Evolutionary conservation across 2,113 vertebrate genomes (phyloP).

Genomic region (Ageneiosus marmoratus): DNA sequence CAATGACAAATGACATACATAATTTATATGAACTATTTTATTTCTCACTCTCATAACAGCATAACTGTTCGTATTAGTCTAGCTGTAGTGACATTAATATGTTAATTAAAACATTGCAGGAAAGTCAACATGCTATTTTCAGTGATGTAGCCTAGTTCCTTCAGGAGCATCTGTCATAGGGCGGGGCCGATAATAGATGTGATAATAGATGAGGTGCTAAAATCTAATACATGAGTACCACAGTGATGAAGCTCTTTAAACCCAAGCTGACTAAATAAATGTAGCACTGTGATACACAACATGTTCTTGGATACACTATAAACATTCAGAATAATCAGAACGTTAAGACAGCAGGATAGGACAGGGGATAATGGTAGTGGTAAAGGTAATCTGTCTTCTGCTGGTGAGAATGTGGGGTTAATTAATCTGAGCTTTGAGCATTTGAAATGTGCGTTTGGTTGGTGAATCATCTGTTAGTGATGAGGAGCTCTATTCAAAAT

Average conservation of each 20-base stretch:
- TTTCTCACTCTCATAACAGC: neutral
- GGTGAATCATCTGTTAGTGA: neutral
- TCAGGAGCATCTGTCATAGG: neutral
- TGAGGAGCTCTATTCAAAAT: conserved; percentile 3
- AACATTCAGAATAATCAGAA: neutral
- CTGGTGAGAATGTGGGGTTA: conserved; percentile 1
- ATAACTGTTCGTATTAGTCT: neutral
- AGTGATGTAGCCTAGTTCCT: neutral
- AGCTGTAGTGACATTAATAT: neutral
- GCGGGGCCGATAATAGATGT: neutral
- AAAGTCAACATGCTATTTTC: neutral
- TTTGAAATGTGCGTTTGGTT: conserved; percentile 4
- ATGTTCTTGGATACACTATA: neutral
- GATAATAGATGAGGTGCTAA: neutral
- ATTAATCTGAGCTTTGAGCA: conserved; percentile 9
- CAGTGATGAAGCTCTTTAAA: neutral
- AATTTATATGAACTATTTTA: neutral
- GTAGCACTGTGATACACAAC: neutral
- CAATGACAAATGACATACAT: neutral
- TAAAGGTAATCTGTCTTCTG: conserved; percentile 1
- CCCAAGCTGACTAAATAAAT: neutral
- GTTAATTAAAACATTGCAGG: neutral
- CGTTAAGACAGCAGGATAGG: neutral
- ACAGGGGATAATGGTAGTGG: neutral
- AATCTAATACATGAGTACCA: neutral